phyloP scores from a whole-genome alignment of 2,888 invertebrate species.

The Cerceris ruficornis region DNA sequence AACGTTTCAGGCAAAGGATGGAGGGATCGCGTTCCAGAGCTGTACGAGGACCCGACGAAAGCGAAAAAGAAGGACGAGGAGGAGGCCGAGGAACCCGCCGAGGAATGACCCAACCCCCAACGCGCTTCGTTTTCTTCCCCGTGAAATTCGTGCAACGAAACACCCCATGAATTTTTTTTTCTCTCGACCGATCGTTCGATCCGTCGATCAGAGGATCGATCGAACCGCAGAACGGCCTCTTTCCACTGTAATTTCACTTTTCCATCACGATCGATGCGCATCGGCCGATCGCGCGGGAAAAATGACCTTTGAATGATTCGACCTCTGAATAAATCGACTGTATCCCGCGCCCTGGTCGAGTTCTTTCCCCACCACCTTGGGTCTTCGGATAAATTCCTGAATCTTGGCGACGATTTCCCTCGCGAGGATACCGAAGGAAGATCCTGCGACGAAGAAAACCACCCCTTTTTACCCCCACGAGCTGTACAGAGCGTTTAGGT shows the following conservation, averaged over 20 bases:
- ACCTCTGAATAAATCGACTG: too few species aligned
- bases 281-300: too few species aligned
- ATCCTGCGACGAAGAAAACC: neutral
- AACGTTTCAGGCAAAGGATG: slow-evolving; percentile 81
- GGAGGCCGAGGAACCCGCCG: slow-evolving; percentile 52
- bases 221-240: too few species aligned
- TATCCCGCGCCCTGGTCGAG: too few species aligned
- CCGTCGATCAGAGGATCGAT: too few species aligned
- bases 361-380: too few species aligned
- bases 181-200: neutral
- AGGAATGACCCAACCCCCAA: slow-evolving; percentile 45
- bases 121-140: slow-evolving; percentile 1
- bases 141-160: neutral
- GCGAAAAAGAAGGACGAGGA: slow-evolving; percentile 68
- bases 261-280: too few species aligned
- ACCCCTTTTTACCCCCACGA: neutral
- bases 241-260: too few species aligned
- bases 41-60: slow-evolving; percentile 78
- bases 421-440: neutral
- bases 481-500: slow-evolving; percentile 12
- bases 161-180: neutral
- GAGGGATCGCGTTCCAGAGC: slow-evolving; percentile 81
- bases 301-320: too few species aligned
- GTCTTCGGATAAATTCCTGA: too few species aligned
- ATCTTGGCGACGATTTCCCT: too few species aligned